Percentiles rank a stretch among this genome's conserved stretches.
phyloP scores from a whole-genome alignment of 2,797 vertebrate genomes.

The Forpus xanthops region DNA sequence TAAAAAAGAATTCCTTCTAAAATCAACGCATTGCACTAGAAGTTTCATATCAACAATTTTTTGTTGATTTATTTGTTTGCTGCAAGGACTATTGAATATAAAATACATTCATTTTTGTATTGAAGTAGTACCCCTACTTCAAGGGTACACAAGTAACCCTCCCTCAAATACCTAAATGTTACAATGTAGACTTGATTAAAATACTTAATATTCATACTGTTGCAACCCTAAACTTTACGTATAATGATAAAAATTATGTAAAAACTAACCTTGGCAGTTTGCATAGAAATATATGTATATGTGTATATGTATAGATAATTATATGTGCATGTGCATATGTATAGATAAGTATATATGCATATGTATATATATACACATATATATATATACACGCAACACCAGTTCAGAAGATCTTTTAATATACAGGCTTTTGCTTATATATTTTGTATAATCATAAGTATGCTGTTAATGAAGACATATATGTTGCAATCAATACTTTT shows the following conservation, averaged over 20 bases:
- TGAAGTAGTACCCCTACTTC: neutral
- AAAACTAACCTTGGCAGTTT: neutral
- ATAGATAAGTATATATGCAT: too few species aligned
- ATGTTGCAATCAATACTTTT: neutral
- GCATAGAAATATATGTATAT: neutral
- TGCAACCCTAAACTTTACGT: neutral
- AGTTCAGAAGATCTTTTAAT: neutral
- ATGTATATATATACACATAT: too few species aligned
- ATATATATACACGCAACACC: neutral
- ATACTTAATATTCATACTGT: neutral
- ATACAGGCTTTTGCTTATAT: neutral
- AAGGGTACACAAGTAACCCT: neutral
- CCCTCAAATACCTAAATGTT: accelerated
- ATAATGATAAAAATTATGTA: neutral
- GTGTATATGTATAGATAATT: neutral
- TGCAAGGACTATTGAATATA: neutral
- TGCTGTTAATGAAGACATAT: neutral
- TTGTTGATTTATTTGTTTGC: neutral
- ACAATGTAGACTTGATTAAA: neutral
- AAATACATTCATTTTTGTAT: neutral
- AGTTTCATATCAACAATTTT: neutral
- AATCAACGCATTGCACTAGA: neutral
- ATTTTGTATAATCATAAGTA: neutral
- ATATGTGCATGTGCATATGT: neutral
- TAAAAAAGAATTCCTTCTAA: neutral